These are phyloP conservation scores for Sandelia bainsii DNA, from an alignment of 2,797 vertebrate species.

Conservation along the genomic window DNA sequence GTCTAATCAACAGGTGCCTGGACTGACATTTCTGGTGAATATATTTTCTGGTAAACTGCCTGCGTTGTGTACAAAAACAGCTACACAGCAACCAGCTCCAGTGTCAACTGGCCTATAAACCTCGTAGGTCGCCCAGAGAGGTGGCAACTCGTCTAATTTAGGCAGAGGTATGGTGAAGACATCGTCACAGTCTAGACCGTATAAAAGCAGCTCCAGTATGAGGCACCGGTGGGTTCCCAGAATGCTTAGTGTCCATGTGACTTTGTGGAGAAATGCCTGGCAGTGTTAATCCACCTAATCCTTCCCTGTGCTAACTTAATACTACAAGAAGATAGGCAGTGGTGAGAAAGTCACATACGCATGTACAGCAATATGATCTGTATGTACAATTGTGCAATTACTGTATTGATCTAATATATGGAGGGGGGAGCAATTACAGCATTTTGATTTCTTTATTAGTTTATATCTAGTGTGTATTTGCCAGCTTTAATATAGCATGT, in stretches of 20 bases:
- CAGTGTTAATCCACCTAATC: slow-evolving; percentile 78
- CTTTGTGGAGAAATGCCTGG: slow-evolving; percentile 71
- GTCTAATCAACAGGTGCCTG: slow-evolving; percentile 19
- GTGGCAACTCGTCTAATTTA: slow-evolving; percentile 64
- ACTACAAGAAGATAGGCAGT: slow-evolving; percentile 65
- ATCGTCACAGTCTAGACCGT: slow-evolving; percentile 31
- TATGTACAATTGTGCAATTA: slow-evolving; percentile 12
- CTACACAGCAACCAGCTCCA: slow-evolving; percentile 32
- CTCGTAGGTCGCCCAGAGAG: slow-evolving; percentile 7
- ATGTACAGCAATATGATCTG: background rate
- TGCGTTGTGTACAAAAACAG: slow-evolving; percentile 29
- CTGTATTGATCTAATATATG: background rate
- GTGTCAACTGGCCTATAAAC: slow-evolving; percentile 42
- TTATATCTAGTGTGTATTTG: slow-evolving; percentile 14
- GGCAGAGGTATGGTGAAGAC: slow-evolving; percentile 45
- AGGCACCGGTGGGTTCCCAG: slow-evolving; percentile 68
- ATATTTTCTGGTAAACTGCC: slow-evolving; percentile 34
- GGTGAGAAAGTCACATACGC: slow-evolving; percentile 53
- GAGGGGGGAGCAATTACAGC: slow-evolving; percentile 23
- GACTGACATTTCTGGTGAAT: slow-evolving; percentile 29
- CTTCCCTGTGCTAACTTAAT: slow-evolving; percentile 70
- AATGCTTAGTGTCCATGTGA: slow-evolving; percentile 78
- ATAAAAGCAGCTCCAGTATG: slow-evolving; percentile 60
- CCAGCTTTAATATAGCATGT: slow-evolving; percentile 3
- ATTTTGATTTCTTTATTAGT: slow-evolving; percentile 28